phyloP scores from a whole-genome alignment of 37 sponge, comb jelly and placozoan species.

The Oscarella lobularis region DNA sequence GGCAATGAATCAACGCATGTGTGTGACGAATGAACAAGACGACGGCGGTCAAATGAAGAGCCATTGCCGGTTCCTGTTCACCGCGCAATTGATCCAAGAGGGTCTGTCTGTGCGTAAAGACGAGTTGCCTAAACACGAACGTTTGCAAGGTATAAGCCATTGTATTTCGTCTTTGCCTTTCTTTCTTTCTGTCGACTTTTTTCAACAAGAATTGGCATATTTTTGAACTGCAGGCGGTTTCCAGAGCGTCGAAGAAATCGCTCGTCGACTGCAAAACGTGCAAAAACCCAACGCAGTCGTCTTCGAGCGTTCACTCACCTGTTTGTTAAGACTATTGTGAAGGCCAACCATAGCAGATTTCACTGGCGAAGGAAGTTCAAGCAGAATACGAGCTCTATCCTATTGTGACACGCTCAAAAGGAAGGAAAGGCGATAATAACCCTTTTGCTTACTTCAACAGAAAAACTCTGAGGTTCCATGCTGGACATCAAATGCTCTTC shows the following conservation, averaged over 20 bases:
- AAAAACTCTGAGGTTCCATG: neutral
- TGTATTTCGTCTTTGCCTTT: no score
- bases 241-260: neutral
- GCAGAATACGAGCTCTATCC: neutral
- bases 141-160: no score
- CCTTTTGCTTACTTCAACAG: neutral
- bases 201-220: neutral
- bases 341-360: neutral
- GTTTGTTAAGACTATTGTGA: neutral
- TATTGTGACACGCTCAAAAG: neutral
- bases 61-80: conserved; percentile 67
- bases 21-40: conserved; percentile 72
- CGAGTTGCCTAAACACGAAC: conserved; percentile 39
- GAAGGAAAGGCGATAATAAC: neutral
- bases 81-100: conserved; percentile 47
- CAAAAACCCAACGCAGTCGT: neutral
- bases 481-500: neutral
- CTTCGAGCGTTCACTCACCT: neutral
- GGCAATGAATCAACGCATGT: conserved; percentile 49
- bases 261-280: neutral
- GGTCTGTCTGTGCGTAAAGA: conserved; percentile 49
- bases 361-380: neutral
- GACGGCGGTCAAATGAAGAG: conserved; percentile 57
- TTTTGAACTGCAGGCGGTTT: neutral
- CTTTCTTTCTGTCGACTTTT: neutral